Percentiles rank a stretch among this genome's conserved stretches.
Evolutionary conservation across 1,140 invertebrate species (phyloP).

Genomic region (Ylistrum balloti): DNA sequence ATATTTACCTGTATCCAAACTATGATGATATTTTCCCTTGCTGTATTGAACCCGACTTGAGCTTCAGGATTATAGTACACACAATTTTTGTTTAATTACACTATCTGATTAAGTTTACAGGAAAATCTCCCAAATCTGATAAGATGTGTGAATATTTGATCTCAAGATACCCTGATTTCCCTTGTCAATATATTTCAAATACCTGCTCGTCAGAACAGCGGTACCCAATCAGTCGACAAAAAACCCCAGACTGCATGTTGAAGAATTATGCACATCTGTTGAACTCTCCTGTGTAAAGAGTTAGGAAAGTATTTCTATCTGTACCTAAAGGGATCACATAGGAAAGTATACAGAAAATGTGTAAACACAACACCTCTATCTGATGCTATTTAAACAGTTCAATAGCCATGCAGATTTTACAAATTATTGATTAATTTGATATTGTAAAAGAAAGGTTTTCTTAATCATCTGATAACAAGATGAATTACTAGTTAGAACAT

Average conservation of each 20-base stretch:
- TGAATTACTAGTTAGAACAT: too few relatives aligned
- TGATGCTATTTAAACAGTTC: too few relatives aligned
- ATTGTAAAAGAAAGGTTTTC: too few relatives aligned
- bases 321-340: not conserved
- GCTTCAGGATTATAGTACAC: not conserved
- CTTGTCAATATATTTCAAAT: not conserved
- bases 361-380: not conserved
- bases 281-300: conserved; percentile 24
- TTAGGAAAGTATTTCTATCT: not conserved
- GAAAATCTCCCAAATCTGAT: conserved; percentile 19
- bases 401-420: too few relatives aligned
- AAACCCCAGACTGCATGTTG: not conserved
- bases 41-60: not conserved
- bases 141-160: conserved; percentile 40
- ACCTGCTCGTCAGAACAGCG: not conserved
- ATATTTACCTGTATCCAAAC: not conserved
- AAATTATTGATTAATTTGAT: too few relatives aligned
- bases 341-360: not conserved
- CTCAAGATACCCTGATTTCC: not conserved
- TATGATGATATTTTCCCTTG: not conserved
- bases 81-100: not conserved
- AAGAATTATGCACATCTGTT: conserved; percentile 34
- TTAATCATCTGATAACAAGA: too few relatives aligned
- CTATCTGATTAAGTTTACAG: conserved; percentile 5
- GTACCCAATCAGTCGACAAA: not conserved